Conservation (phyloP, 2,888 invertebrate genomes). For the Spialia ferax region DNA sequence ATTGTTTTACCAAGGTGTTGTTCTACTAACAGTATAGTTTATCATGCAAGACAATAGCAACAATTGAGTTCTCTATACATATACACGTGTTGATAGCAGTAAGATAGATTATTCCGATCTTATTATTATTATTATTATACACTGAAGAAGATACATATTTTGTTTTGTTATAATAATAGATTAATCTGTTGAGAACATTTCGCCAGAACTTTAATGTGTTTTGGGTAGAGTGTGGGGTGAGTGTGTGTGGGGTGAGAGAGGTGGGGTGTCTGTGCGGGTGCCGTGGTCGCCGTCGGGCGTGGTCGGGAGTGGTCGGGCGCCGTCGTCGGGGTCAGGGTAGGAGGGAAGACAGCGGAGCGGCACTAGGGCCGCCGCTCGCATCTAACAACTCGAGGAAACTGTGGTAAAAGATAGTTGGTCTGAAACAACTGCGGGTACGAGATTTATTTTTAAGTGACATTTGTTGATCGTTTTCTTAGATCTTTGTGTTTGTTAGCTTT, state of each 20-base stretch:
- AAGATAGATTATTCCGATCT: constrained; percentile 66
- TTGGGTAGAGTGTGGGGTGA: constrained; percentile 73
- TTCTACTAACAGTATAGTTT: constrained; percentile 61
- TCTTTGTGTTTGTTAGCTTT: constrained; percentile 85
- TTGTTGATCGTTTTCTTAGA: constrained; percentile 85
- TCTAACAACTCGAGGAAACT: constrained; percentile 69
- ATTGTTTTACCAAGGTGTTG: constrained; percentile 65
- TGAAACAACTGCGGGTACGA: constrained; percentile 78
- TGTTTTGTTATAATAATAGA: constrained; percentile 81
- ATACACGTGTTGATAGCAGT: constrained; percentile 77
- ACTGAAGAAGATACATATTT: constrained; percentile 68
- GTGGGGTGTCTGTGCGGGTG: background rate
- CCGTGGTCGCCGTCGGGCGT: constrained; percentile 2
- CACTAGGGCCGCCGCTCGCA: constrained; percentile 24
- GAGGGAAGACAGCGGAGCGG: constrained; percentile 25
- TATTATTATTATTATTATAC: constrained; percentile 60
- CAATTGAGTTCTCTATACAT: constrained; percentile 74
- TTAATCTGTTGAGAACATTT: constrained; percentile 75
- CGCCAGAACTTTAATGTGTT: constrained; percentile 39
- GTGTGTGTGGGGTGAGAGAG: constrained; percentile 21
- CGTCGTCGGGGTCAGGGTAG: constrained; percentile 7
- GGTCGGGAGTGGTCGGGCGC: background rate
- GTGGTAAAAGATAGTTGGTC: constrained; percentile 82
- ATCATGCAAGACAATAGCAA: constrained; percentile 70
- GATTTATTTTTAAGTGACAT: constrained; percentile 84